Evolutionary conservation across 2,888 invertebrate genomes (phyloP).

Genomic region (Cerastis leucographa): DNA sequence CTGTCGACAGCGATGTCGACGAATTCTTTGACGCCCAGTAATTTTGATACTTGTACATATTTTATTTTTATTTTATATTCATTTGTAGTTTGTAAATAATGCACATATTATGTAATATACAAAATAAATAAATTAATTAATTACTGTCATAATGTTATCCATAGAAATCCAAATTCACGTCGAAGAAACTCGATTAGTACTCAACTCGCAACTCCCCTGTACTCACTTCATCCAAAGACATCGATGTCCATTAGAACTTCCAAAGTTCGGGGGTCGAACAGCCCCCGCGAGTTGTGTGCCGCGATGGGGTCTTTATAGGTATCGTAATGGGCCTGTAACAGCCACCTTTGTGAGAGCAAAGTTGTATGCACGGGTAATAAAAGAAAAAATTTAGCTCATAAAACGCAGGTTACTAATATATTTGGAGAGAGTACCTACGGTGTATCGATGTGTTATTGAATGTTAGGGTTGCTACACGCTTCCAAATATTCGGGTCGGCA

Average conservation of each 20-base stretch:
- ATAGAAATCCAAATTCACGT: background rate
- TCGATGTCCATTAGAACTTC: constrained; percentile 54
- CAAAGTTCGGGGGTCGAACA: constrained; percentile 46
- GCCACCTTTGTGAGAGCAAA: constrained; percentile 59
- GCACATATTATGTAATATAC: no score
- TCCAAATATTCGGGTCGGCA: background rate
- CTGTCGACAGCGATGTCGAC: no score
- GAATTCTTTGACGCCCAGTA: no score
- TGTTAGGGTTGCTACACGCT: background rate
- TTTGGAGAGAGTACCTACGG: constrained; percentile 24
- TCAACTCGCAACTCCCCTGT: constrained; percentile 3
- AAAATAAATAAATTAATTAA: no score
- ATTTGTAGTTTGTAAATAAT: no score
- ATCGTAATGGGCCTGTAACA: constrained; percentile 51
- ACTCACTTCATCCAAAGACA: constrained; percentile 31
- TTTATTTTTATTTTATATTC: no score
- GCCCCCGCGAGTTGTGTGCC: constrained; percentile 45
- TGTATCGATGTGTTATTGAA: constrained; percentile 40
- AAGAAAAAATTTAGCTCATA: constrained; percentile 49
- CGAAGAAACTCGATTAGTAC: constrained; percentile 1
- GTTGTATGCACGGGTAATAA: constrained; percentile 56
- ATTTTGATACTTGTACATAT: no score
- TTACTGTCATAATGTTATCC: background rate
- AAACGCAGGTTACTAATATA: constrained; percentile 50
- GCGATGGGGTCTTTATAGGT: constrained; percentile 49